Percentiles rank a stretch among this genome's conserved stretches.
Evolutionary conservation across 2,797 vertebrate species (phyloP).

Genomic region (Takifugu rubripes): DNA sequence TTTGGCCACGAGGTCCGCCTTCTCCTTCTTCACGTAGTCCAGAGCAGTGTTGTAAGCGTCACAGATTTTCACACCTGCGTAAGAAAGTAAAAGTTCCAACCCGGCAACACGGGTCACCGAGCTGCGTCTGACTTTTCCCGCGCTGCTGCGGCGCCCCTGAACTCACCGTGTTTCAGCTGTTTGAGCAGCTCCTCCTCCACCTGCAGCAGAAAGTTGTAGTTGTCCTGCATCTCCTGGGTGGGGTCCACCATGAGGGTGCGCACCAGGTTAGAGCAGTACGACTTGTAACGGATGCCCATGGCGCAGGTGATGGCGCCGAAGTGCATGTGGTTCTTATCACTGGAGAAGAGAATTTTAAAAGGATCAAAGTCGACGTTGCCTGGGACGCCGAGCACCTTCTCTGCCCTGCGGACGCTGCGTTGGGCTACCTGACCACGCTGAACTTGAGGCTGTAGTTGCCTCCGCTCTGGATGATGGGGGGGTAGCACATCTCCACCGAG

Average conservation of each 20-base stretch:
- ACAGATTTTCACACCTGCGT: slow-evolving; percentile 82
- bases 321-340: slow-evolving; percentile 95
- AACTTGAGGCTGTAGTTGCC: slow-evolving; percentile 96
- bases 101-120: not conserved
- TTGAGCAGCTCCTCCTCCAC: slow-evolving; percentile 91
- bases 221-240: slow-evolving; percentile 91
- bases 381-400: not conserved
- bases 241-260: slow-evolving; percentile 94
- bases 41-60: slow-evolving; percentile 84
- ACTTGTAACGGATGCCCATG: slow-evolving; percentile 97
- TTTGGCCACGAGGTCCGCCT: slow-evolving; percentile 82
- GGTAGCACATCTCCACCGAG: slow-evolving; percentile 96
- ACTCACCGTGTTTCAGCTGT: slow-evolving; percentile 86
- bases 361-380: too few species aligned
- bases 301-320: slow-evolving; percentile 94
- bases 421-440: slow-evolving; percentile 89
- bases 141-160: not conserved
- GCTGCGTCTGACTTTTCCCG: not conserved
- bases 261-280: slow-evolving; percentile 96
- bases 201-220: slow-evolving; percentile 89
- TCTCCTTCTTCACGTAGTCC: slow-evolving; percentile 91
- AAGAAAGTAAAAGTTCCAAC: not conserved
- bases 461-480: slow-evolving; percentile 96
- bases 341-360: slow-evolving; percentile 35
- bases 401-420: not conserved